These are phyloP conservation scores for Melanostoma mellinum DNA, from an alignment of 2,888 invertebrate genomes.

Conservation along the genomic window DNA sequence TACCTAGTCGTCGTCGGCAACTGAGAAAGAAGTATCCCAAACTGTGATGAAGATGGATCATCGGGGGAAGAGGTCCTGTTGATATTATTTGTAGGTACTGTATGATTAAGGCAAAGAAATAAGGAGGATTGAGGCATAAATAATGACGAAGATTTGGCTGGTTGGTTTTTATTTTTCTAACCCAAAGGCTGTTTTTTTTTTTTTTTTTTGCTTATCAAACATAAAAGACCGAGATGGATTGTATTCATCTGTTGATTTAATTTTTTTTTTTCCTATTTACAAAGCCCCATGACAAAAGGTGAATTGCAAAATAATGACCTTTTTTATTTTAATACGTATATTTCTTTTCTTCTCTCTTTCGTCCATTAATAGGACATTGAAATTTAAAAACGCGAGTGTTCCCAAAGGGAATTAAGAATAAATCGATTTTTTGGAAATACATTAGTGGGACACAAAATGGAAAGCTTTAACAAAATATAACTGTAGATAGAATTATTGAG, in stretches of 20 bases:
- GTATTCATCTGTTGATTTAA: conserved; percentile 64
- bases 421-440: conserved; percentile 44
- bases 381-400: conserved; percentile 16
- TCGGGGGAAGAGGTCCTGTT: conserved; percentile 54
- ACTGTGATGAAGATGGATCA: conserved; percentile 68
- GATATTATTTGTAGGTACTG: conserved; percentile 32
- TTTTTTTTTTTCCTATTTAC: not conserved
- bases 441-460: conserved; percentile 10
- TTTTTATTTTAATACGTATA: conserved; percentile 21
- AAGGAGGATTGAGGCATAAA: conserved; percentile 30
- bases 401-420: conserved; percentile 22
- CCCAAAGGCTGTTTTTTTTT: conserved; percentile 3
- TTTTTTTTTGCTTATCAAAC: not conserved
- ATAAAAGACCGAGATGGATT: conserved; percentile 30
- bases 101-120: conserved; percentile 44
- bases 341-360: not conserved
- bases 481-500: conserved; percentile 7
- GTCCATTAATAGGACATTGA: conserved; percentile 2
- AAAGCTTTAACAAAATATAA: conserved; percentile 2
- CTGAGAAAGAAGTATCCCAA: conserved; percentile 41
- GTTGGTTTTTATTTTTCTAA: conserved; percentile 24
- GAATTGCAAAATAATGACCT: conserved; percentile 60
- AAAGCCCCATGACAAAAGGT: conserved; percentile 15
- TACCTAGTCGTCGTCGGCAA: conserved; percentile 16
- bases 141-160: conserved; percentile 55